Conservation (phyloP, 1,140 invertebrate species). For the Asbolus verrucosus region DNA sequence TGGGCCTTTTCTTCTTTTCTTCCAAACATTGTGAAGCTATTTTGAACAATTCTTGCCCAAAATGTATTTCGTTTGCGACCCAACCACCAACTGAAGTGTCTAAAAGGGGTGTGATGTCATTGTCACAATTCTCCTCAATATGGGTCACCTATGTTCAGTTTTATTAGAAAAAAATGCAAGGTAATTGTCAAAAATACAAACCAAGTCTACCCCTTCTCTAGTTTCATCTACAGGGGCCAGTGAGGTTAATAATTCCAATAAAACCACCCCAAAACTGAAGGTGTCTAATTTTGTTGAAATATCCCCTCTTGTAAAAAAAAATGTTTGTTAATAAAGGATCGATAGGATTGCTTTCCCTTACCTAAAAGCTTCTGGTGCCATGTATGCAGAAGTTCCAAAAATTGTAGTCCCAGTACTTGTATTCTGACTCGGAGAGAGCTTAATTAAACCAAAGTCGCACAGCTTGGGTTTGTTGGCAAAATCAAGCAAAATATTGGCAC, state of each 20-base stretch:
- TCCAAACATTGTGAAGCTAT: conserved; percentile 63
- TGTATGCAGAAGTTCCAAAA: conserved; percentile 79
- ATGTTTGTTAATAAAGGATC: too few relatives aligned
- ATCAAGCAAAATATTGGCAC: conserved; percentile 80
- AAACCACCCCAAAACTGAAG: conserved; percentile 83
- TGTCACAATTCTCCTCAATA: conserved; percentile 61
- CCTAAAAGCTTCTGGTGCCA: conserved; percentile 78
- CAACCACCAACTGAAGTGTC: conserved; percentile 60
- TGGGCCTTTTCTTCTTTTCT: conserved; percentile 64
- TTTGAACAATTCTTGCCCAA: conserved; percentile 60
- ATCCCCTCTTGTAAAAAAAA: too few relatives aligned
- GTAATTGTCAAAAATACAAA: conserved; percentile 56
- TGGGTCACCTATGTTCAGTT: conserved; percentile 61
- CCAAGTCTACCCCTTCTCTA: conserved; percentile 68
- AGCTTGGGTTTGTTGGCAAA: conserved; percentile 74
- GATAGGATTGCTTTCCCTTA: too few relatives aligned
- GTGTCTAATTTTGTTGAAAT: conserved; percentile 81
- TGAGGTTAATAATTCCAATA: conserved; percentile 78
- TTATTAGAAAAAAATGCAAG: conserved; percentile 1
- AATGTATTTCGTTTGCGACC: conserved; percentile 55
- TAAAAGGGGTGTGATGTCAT: conserved; percentile 58
- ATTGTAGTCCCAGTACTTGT: conserved; percentile 68
- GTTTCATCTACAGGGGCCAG: conserved; percentile 71
- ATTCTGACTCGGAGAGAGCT: conserved; percentile 68
- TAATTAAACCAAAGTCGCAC: conserved; percentile 80